Conservation (phyloP, 2,113 vertebrate species). For the Acanthochromis polyacanthus region DNA sequence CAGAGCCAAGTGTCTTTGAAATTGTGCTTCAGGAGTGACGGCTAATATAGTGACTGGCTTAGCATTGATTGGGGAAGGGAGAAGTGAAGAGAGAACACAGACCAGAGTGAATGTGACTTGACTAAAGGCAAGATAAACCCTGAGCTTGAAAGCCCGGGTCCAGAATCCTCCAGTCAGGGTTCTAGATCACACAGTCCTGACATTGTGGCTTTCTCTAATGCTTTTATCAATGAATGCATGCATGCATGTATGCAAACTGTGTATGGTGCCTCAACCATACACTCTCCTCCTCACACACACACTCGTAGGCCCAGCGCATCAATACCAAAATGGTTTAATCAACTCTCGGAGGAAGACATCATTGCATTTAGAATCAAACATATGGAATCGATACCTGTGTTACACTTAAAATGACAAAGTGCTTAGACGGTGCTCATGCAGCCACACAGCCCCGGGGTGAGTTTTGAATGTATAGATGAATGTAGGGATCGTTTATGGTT, state of each 20-base stretch:
- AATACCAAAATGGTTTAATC: slow-evolving; percentile 85
- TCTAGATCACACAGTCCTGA: slow-evolving; percentile 60
- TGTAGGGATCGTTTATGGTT: slow-evolving; percentile 54
- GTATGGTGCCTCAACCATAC: slow-evolving; percentile 32
- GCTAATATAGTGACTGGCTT: slow-evolving; percentile 77
- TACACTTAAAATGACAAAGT: slow-evolving; percentile 84
- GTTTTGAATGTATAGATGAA: slow-evolving; percentile 66
- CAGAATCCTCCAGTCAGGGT: slow-evolving; percentile 67
- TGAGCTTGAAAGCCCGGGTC: slow-evolving; percentile 45
- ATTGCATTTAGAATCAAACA: slow-evolving; percentile 86
- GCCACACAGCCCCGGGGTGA: slow-evolving; percentile 65
- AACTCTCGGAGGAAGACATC: slow-evolving; percentile 83
- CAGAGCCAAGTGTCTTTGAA: slow-evolving; percentile 62
- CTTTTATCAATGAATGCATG: slow-evolving; percentile 73
- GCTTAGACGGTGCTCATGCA: slow-evolving; percentile 68
- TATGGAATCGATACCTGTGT: slow-evolving; percentile 84
- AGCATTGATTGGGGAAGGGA: slow-evolving; percentile 73
- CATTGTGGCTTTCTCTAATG: slow-evolving; percentile 60
- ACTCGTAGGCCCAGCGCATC: slow-evolving; percentile 60
- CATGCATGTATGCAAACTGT: slow-evolving; percentile 50
- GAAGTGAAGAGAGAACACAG: slow-evolving; percentile 27
- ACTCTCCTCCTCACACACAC: slow-evolving; percentile 8
- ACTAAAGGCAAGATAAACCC: slow-evolving; percentile 63
- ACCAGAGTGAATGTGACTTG: slow-evolving; percentile 57
- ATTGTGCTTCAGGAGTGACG: slow-evolving; percentile 66